These are phyloP conservation scores for Rosalia funebris DNA, from an alignment of 2,888 invertebrate genomes.

Conservation along the genomic window DNA sequence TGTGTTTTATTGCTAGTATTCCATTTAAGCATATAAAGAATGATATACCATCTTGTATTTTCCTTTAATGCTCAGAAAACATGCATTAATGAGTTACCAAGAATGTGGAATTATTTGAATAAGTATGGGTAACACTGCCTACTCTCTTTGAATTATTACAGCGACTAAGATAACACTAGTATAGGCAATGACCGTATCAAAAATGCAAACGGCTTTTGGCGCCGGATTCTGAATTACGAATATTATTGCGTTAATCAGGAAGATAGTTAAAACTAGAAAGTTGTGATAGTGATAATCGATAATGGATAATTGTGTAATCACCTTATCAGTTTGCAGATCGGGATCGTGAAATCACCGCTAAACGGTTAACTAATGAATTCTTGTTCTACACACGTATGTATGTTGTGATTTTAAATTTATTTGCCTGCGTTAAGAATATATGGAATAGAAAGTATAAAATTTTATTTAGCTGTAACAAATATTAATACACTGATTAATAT, in stretches of 20 bases:
- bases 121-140: neutral
- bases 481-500: neutral
- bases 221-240: neutral
- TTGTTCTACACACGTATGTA: neutral
- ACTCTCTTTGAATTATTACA: conserved; percentile 5
- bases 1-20: neutral
- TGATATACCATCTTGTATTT: conserved; percentile 13
- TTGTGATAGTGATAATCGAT: neutral
- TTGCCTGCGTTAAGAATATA: too few relatives aligned
- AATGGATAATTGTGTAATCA: neutral
- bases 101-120: neutral
- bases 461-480: neutral
- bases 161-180: neutral
- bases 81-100: neutral
- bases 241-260: conserved; percentile 2
- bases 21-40: conserved; percentile 3
- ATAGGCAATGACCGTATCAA: neutral
- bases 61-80: conserved; percentile 5
- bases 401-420: too few relatives aligned
- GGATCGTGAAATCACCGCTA: neutral
- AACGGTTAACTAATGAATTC: neutral
- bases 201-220: too few relatives aligned
- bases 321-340: neutral
- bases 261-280: conserved; percentile 10
- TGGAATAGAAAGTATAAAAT: neutral